Percentiles rank a stretch among this genome's conserved stretches.
Evolutionary conservation across 1,140 invertebrate genomes (phyloP).

Genomic region (Trachymyrmex cornetzi): DNA sequence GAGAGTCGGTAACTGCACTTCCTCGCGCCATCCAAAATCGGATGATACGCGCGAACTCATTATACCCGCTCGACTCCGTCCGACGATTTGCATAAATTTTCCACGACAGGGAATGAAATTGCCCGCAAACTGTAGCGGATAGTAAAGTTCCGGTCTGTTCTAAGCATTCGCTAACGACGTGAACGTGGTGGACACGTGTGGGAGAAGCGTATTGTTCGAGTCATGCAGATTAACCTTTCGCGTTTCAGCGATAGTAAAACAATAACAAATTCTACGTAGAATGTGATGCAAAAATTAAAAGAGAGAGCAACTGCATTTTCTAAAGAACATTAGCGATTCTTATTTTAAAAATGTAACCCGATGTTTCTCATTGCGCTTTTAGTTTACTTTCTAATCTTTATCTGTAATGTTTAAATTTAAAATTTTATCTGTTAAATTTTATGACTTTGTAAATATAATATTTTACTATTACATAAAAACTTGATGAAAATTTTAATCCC

Average conservation of each 20-base stretch:
- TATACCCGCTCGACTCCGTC: slow-evolving; percentile 29
- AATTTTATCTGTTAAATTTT: neutral
- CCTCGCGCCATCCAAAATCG: slow-evolving; percentile 68
- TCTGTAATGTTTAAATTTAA: neutral
- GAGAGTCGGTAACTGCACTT: slow-evolving; percentile 34
- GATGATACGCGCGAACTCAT: slow-evolving; percentile 74
- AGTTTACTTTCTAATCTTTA: slow-evolving; percentile 15
- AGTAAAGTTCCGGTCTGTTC: slow-evolving; percentile 66
- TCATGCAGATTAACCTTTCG: slow-evolving; percentile 43
- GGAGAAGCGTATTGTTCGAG: slow-evolving; percentile 51
- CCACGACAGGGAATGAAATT: slow-evolving; percentile 76
- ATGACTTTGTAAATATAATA: neutral
- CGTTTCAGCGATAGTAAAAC: slow-evolving; percentile 45
- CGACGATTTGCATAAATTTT: slow-evolving; percentile 79
- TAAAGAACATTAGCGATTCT: neutral
- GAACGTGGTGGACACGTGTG: slow-evolving; percentile 39
- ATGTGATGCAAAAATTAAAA: neutral
- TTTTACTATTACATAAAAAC: neutral
- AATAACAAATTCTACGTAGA: neutral
- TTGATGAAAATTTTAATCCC: neutral
- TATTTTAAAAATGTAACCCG: neutral
- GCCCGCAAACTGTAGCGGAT: slow-evolving; percentile 68
- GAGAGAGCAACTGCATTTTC: neutral
- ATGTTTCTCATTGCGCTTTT: neutral
- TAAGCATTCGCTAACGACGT: slow-evolving; percentile 65